Conservation (phyloP, 2,113 vertebrate species). For the Lipotes vexillifer region DNA sequence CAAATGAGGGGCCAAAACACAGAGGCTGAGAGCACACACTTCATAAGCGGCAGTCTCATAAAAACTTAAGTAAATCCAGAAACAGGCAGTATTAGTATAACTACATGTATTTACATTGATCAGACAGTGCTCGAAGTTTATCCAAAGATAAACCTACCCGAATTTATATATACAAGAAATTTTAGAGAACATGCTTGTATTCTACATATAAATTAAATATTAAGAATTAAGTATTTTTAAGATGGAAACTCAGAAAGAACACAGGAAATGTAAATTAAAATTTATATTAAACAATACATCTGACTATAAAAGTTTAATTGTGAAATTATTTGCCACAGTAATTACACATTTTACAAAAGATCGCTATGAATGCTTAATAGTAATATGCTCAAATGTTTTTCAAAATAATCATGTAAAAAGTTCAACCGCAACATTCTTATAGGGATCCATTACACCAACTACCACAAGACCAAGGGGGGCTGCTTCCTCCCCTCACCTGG, state of each 20-base stretch:
- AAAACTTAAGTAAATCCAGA: not conserved
- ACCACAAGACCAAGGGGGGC: not conserved
- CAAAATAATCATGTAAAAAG: not conserved
- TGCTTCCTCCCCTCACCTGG: not conserved
- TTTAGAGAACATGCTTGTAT: not conserved
- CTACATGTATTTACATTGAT: not conserved
- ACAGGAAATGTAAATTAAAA: not conserved
- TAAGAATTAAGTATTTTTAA: not conserved
- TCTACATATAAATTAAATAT: not conserved
- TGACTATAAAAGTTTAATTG: not conserved
- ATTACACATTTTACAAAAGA: not conserved
- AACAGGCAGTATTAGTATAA: not conserved
- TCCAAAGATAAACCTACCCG: not conserved
- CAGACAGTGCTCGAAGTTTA: not conserved
- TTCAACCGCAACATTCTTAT: not conserved
- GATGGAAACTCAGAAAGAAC: not conserved
- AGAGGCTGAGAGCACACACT: not conserved
- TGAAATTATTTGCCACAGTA: not conserved
- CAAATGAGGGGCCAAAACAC: not conserved
- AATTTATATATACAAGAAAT: not conserved
- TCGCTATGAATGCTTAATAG: not conserved
- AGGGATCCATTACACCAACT: not conserved
- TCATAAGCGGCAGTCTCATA: not conserved
- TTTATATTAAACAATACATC: not conserved
- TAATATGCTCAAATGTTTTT: not conserved